phyloP scores from a whole-genome alignment of 2,797 vertebrate species.

The Octomys mimax region DNA sequence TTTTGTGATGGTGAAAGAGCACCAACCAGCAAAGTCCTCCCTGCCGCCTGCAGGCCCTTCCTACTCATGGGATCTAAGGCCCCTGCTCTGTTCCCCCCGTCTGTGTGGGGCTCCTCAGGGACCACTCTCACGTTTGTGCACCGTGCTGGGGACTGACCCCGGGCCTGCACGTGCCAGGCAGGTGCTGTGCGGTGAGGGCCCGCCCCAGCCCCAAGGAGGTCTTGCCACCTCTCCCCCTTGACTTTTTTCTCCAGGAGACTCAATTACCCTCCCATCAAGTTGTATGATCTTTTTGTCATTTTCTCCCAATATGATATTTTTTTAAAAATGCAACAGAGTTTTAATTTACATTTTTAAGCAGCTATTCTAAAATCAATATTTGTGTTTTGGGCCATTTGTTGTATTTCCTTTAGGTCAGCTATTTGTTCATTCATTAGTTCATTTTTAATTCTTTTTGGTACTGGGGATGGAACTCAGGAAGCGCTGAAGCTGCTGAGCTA shows the following conservation, averaged over 20 bases:
- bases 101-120: neutral
- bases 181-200: neutral
- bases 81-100: neutral
- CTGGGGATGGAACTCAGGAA: too few relatives aligned
- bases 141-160: neutral
- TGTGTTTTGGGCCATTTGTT: neutral
- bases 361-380: neutral
- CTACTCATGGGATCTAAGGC: neutral
- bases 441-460: neutral
- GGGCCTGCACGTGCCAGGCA: too few relatives aligned
- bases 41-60: neutral
- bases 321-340: neutral
- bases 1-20: neutral
- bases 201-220: neutral
- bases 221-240: neutral
- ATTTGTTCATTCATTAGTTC: neutral
- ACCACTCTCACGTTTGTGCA: neutral
- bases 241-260: slow-evolving; percentile 11
- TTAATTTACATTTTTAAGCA: slow-evolving; percentile 41
- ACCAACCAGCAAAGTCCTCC: neutral
- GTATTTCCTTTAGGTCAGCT: slow-evolving; percentile 44
- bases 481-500: too few relatives aligned
- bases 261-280: neutral
- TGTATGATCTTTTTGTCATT: slow-evolving; percentile 28
- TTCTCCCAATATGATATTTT: neutral